Conservation (phyloP, 1,140 invertebrate genomes). For the Drosophila parvula region DNA sequence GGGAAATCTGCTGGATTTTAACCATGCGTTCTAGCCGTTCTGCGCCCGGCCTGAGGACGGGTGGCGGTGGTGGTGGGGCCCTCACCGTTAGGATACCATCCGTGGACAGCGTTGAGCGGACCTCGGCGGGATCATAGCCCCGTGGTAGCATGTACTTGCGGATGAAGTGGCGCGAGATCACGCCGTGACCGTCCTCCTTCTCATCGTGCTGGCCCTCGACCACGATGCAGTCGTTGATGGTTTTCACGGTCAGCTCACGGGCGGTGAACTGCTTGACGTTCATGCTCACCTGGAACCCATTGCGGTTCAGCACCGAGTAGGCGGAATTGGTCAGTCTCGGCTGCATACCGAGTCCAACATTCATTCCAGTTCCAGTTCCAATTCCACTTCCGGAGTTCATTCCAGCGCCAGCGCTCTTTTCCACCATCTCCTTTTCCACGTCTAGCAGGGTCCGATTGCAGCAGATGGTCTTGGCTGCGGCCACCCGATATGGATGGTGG, state of each 20-base stretch:
- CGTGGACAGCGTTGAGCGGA: constrained; percentile 88
- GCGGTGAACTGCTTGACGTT: constrained; percentile 90
- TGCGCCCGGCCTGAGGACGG: constrained; percentile 69
- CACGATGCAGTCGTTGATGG: constrained; percentile 88
- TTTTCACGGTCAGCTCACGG: constrained; percentile 91
- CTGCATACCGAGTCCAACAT: constrained; percentile 15
- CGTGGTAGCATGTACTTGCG: constrained; percentile 89
- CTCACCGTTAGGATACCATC: constrained; percentile 90
- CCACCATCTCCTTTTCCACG: constrained; percentile 69
- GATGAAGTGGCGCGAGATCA: constrained; percentile 88
- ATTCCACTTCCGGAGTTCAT: constrained; percentile 7
- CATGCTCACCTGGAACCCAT: constrained; percentile 86
- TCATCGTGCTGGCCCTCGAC: constrained; percentile 90
- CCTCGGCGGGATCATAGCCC: constrained; percentile 87
- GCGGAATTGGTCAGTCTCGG: constrained; percentile 52
- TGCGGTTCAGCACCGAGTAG: constrained; percentile 79
- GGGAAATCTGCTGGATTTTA: constrained; percentile 72
- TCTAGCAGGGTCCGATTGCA: constrained; percentile 74
- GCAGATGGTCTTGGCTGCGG: constrained; percentile 72
- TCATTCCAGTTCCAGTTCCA: constrained; percentile 7
- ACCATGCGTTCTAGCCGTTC: constrained; percentile 78
- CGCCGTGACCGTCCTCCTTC: constrained; percentile 87
- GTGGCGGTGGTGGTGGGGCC: constrained; percentile 86
- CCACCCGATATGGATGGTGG: constrained; percentile 78
- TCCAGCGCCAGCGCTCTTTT: constrained; percentile 43